These are phyloP conservation scores for Epiblema foenella DNA, from an alignment of 2,888 invertebrate species.

Conservation along the genomic window DNA sequence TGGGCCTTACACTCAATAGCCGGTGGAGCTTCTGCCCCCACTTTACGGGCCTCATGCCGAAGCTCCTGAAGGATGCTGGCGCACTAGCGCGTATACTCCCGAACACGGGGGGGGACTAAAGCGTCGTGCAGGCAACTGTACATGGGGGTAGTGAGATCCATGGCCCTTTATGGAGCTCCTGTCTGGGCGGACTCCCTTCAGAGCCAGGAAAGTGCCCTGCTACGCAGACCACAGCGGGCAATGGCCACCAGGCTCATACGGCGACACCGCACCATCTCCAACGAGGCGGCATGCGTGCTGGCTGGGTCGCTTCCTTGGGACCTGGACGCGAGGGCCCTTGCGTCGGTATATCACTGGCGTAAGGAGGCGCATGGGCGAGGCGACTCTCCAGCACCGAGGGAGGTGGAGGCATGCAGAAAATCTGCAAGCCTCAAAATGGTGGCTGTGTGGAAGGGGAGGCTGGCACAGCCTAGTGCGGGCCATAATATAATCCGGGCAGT, in stretches of 20 bases:
- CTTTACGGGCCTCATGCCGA: slow-evolving; percentile 21
- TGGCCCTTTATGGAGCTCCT: slow-evolving; percentile 41
- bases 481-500: too few relatives aligned
- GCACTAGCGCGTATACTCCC: slow-evolving; percentile 29
- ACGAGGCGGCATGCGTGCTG: too few relatives aligned
- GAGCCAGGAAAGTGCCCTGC: background rate
- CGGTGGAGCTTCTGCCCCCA: slow-evolving; percentile 40
- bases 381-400: background rate
- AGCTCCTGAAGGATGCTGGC: slow-evolving; percentile 10
- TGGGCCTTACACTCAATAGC: slow-evolving; percentile 41
- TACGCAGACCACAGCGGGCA: slow-evolving; percentile 24
- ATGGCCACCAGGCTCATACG: too few relatives aligned
- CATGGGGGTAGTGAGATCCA: slow-evolving; percentile 21
- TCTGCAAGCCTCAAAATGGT: background rate
- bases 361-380: too few relatives aligned
- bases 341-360: background rate
- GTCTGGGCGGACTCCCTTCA: slow-evolving; percentile 31
- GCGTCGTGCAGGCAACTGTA: slow-evolving; percentile 19
- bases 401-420: background rate
- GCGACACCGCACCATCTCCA: too few relatives aligned
- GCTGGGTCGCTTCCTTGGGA: slow-evolving; percentile 26
- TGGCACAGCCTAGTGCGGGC: too few relatives aligned
- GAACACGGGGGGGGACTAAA: slow-evolving; percentile 29
- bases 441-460: background rate
- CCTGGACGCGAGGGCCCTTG: background rate